Percentiles rank a stretch among this genome's conserved stretches.
Evolutionary conservation across 2,797 vertebrate species (phyloP).

Genomic region (Alosa sapidissima): DNA sequence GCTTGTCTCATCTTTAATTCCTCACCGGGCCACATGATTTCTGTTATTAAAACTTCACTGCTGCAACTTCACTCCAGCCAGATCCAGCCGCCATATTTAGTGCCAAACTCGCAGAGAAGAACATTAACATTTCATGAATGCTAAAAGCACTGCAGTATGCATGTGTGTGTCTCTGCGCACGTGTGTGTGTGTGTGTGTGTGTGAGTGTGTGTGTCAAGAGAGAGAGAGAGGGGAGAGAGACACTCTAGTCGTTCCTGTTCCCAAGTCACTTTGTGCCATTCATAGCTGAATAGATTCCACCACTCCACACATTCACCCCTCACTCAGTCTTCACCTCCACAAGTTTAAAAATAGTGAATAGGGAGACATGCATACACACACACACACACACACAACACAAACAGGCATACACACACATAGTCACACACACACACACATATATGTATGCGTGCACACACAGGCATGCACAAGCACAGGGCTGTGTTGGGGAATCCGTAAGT

Average conservation of each 20-base stretch:
- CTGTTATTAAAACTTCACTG: conserved; percentile 15
- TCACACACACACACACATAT: neutral
- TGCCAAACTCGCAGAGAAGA: neutral
- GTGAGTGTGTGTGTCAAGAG: conserved; percentile 15
- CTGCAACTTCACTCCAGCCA: neutral
- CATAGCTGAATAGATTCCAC: conserved; percentile 51
- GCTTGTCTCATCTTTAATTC: neutral
- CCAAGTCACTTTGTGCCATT: conserved; percentile 35
- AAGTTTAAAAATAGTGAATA: conserved; percentile 48
- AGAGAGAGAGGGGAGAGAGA: neutral
- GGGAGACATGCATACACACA: conserved; percentile 3
- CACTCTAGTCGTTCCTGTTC: conserved; percentile 19
- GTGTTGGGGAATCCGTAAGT: conserved; percentile 46
- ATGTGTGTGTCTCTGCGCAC: conserved; percentile 3
- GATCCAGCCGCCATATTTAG: neutral
- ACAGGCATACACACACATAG: neutral
- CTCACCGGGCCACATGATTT: neutral
- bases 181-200: conserved; percentile 25
- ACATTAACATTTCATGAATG: conserved; percentile 41
- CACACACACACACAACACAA: conserved; percentile 38
- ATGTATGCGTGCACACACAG: neutral
- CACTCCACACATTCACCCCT: conserved; percentile 25
- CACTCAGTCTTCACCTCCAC: conserved; percentile 31
- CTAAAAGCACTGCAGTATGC: conserved; percentile 43
- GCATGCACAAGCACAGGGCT: conserved; percentile 17